Percentiles rank a stretch among this genome's conserved stretches.
These are phyloP conservation scores for Agriopis aurantiaria DNA, from an alignment of 2,888 invertebrate species.

Conservation along the genomic window DNA sequence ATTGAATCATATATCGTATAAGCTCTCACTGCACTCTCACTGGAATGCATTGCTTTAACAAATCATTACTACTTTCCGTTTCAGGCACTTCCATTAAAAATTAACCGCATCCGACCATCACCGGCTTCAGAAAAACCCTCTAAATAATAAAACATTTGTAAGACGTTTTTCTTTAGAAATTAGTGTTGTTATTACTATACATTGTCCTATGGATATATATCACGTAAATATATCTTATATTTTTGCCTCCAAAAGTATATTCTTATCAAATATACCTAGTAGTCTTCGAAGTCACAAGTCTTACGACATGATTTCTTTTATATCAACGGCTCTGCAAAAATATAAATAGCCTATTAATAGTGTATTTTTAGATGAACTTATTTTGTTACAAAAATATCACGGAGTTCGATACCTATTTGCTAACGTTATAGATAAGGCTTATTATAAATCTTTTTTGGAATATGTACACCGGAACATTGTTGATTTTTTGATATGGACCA, in stretches of 20 bases:
- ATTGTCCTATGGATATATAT: constrained; percentile 61
- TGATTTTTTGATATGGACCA: constrained; percentile 47
- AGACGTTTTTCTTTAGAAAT: constrained; percentile 60
- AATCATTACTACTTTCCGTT: constrained; percentile 14
- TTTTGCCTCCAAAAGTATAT: constrained; percentile 58
- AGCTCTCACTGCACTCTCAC: too few species aligned
- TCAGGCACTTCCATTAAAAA: constrained; percentile 37
- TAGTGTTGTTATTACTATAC: constrained; percentile 61
- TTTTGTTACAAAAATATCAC: constrained; percentile 76
- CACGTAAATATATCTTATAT: constrained; percentile 56
- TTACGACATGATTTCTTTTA: constrained; percentile 62
- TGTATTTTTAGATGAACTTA: constrained; percentile 85
- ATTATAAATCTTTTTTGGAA: constrained; percentile 54
- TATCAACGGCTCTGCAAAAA: constrained; percentile 59
- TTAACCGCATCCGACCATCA: constrained; percentile 43
- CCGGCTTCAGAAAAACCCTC: constrained; percentile 49
- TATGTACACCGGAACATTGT: constrained; percentile 46
- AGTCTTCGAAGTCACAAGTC: constrained; percentile 67
- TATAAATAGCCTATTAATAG: constrained; percentile 55
- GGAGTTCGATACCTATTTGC: constrained; percentile 65
- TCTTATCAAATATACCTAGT: constrained; percentile 52
- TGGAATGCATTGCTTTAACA: too few species aligned
- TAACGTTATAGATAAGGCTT: constrained; percentile 72
- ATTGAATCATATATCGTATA: too few species aligned
- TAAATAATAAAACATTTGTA: constrained; percentile 57